These are phyloP conservation scores for Reticulitermes speratus DNA, from an alignment of 1,140 invertebrate species.

Conservation along the genomic window DNA sequence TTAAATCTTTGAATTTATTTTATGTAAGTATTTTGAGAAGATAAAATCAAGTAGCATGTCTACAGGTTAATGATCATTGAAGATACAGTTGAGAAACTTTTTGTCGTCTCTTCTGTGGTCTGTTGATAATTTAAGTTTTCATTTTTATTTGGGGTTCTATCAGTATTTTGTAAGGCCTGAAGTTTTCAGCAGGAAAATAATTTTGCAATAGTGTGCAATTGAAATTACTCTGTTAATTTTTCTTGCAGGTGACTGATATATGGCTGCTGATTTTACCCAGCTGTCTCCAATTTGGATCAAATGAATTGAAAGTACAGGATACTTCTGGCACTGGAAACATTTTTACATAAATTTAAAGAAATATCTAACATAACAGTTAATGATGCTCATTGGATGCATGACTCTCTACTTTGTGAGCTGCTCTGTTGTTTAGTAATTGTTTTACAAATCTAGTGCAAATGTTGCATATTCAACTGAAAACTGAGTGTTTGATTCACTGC, in stretches of 20 bases:
- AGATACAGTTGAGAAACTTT: too few relatives aligned
- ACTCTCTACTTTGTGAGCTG: not conserved
- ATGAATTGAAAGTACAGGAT: not conserved
- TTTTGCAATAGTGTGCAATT: too few relatives aligned
- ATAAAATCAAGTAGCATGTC: too few relatives aligned
- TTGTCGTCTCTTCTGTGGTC: too few relatives aligned
- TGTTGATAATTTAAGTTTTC: too few relatives aligned
- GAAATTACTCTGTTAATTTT: not conserved
- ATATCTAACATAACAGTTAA: not conserved
- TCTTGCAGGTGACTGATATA: not conserved
- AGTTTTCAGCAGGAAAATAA: too few relatives aligned
- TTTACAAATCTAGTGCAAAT: not conserved
- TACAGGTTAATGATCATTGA: too few relatives aligned
- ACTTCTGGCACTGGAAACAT: not conserved
- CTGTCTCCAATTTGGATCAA: not conserved
- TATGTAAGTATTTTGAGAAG: too few relatives aligned
- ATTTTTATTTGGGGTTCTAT: too few relatives aligned
- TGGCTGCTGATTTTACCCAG: not conserved
- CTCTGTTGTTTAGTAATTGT: not conserved
- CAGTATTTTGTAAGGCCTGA: too few relatives aligned
- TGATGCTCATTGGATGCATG: conserved; percentile 2
- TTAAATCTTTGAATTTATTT: too few relatives aligned
- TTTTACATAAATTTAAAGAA: not conserved
- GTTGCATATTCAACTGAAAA: not conserved
- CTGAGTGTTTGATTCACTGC: not conserved